Percentiles rank a stretch among this genome's conserved stretches.
Evolutionary conservation across 1,140 invertebrate genomes (phyloP).

Genomic region (Yoshiicerus persimilis): DNA sequence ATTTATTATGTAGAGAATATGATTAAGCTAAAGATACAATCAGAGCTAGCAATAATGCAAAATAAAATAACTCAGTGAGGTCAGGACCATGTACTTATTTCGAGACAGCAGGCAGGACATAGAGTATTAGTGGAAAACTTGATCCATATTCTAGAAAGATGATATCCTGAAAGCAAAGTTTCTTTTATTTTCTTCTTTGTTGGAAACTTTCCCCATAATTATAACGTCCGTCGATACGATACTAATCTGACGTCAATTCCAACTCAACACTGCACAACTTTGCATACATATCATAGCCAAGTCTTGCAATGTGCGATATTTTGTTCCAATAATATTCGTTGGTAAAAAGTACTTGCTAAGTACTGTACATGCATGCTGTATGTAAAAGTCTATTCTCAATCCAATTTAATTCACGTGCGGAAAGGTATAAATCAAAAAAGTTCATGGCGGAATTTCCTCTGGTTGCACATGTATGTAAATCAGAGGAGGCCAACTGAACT

Average conservation of each 20-base stretch:
- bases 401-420: conserved; percentile 7
- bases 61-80: not conserved
- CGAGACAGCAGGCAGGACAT: not conserved
- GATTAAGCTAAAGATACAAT: not conserved
- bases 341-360: not conserved
- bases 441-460: conserved; percentile 5
- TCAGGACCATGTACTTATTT: not conserved
- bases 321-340: not conserved
- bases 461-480: conserved; percentile 17
- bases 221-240: not conserved
- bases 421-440: conserved; percentile 11
- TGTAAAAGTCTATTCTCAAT: not conserved
- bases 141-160: not conserved
- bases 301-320: not conserved
- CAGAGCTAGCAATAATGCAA: not conserved
- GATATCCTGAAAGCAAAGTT: conserved; percentile 18
- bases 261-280: not conserved
- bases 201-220: conserved; percentile 4
- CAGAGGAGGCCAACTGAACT: not conserved
- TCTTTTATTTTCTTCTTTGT: not conserved
- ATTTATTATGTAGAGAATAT: not conserved
- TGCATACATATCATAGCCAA: not conserved
- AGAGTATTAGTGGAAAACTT: not conserved
- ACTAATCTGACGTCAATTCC: not conserved
- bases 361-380: not conserved